Percentiles rank a stretch among this genome's conserved stretches.
Evolutionary conservation across 2,888 invertebrate species (phyloP).

Genomic region (Glyphotaelius pellucidus): DNA sequence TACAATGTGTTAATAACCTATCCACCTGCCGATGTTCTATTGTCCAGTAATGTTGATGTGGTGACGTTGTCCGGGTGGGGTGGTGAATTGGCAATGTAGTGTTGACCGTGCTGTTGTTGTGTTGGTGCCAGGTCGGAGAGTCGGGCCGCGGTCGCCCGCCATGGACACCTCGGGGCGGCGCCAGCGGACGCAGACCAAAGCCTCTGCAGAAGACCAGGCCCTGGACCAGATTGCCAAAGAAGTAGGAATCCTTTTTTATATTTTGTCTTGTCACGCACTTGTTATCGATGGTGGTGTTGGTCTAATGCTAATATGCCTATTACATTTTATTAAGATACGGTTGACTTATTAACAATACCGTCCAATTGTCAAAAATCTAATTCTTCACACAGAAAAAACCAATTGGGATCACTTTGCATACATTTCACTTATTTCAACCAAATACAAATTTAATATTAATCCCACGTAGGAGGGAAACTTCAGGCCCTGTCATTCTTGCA

Average conservation of each 20-base stretch:
- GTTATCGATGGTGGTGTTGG: conserved; percentile 20
- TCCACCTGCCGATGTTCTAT: neutral
- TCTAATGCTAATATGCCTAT: neutral
- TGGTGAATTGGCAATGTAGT: conserved; percentile 67
- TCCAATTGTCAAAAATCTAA: neutral
- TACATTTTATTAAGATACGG: neutral
- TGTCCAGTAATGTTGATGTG: neutral
- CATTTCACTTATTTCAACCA: neutral
- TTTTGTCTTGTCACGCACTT: neutral
- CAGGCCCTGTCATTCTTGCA: too few relatives aligned
- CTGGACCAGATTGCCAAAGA: conserved; percentile 98
- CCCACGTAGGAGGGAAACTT: too few relatives aligned
- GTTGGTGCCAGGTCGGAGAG: conserved; percentile 49
- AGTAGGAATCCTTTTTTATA: conserved; percentile 77
- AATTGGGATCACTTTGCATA: neutral
- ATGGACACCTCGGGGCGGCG: conserved; percentile 79
- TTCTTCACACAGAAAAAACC: neutral
- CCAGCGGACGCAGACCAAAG: conserved; percentile 88
- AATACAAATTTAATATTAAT: too few relatives aligned
- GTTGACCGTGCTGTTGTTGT: conserved; percentile 67
- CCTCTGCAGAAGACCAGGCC: conserved; percentile 98
- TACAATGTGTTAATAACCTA: too few relatives aligned
- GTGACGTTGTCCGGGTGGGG: neutral
- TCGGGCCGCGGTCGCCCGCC: conserved; percentile 67
- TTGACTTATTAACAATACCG: neutral